Percentiles rank a stretch among this genome's conserved stretches.
Conservation (phyloP, 2,888 invertebrate genomes). For the Plagiodera versicolora region DNA sequence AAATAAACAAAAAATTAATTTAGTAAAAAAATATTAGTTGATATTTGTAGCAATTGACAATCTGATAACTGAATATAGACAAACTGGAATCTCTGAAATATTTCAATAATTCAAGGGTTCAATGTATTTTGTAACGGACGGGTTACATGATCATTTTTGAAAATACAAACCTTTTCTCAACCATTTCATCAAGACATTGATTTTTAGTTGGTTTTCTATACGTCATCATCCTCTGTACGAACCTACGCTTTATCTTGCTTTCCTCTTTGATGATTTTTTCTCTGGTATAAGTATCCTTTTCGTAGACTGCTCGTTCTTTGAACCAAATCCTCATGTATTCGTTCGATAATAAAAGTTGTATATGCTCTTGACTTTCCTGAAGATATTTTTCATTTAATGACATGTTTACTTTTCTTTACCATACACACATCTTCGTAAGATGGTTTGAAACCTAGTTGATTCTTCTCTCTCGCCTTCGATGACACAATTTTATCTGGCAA, state of each 20-base stretch:
- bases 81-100: too few species aligned
- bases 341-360: constrained; percentile 59
- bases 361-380: constrained; percentile 31
- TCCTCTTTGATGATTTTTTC: constrained; percentile 57
- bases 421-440: constrained; percentile 59
- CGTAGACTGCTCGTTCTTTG: constrained; percentile 60
- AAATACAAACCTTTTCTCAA: constrained; percentile 10
- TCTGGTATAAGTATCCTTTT: constrained; percentile 60
- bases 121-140: too few species aligned
- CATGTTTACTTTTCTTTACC: not conserved
- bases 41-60: too few species aligned
- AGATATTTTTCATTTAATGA: not conserved
- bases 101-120: too few species aligned
- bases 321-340: constrained; percentile 64
- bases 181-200: constrained; percentile 28
- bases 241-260: constrained; percentile 51
- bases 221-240: constrained; percentile 43
- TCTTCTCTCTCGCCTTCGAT: constrained; percentile 53
- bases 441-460: constrained; percentile 51
- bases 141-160: too few species aligned
- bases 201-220: constrained; percentile 35
- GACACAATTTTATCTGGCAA: constrained; percentile 61
- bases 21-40: too few species aligned
- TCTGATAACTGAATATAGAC: too few species aligned
- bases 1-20: too few species aligned